phyloP scores from a whole-genome alignment of 2,113 vertebrate species.

The Synodontis membranacea region DNA sequence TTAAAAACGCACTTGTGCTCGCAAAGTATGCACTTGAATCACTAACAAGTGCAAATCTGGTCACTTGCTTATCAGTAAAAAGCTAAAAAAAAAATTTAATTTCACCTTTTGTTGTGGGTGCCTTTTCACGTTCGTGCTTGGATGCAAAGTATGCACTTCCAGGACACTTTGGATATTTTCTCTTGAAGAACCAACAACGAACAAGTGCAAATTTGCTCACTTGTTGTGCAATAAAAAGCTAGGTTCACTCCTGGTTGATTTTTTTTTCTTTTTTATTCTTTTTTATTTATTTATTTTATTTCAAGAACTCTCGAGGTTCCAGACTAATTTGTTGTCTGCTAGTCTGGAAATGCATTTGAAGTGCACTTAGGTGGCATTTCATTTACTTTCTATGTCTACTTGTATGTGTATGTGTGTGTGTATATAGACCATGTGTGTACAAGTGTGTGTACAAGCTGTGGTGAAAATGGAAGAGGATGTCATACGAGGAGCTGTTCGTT shows the following conservation, averaged over 20 bases:
- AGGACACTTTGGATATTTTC: neutral
- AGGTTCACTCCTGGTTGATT: neutral
- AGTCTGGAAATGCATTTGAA: slow-evolving; percentile 3
- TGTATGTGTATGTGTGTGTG: neutral
- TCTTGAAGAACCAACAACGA: neutral
- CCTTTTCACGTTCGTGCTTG: neutral
- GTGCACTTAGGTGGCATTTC: slow-evolving; percentile 47
- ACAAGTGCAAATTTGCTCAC: neutral
- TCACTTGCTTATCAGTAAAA: neutral
- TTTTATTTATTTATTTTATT: neutral
- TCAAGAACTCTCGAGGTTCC: neutral
- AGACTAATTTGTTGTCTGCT: neutral
- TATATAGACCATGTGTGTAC: slow-evolving; percentile 27
- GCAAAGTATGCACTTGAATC: neutral
- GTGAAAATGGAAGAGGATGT: slow-evolving; percentile 43
- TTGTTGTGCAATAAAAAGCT: neutral
- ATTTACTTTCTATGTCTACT: slow-evolving; percentile 9
- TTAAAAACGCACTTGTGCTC: neutral
- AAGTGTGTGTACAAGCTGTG: slow-evolving; percentile 8
- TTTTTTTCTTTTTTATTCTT: neutral
- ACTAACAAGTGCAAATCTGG: neutral
- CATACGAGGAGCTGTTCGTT: slow-evolving; percentile 65
- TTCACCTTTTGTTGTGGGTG: no score
- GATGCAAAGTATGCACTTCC: neutral
- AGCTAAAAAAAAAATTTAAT: neutral